Evolutionary conservation across 1,140 invertebrate genomes (phyloP).

Genomic region (Pogonomyrmex californicus): DNA sequence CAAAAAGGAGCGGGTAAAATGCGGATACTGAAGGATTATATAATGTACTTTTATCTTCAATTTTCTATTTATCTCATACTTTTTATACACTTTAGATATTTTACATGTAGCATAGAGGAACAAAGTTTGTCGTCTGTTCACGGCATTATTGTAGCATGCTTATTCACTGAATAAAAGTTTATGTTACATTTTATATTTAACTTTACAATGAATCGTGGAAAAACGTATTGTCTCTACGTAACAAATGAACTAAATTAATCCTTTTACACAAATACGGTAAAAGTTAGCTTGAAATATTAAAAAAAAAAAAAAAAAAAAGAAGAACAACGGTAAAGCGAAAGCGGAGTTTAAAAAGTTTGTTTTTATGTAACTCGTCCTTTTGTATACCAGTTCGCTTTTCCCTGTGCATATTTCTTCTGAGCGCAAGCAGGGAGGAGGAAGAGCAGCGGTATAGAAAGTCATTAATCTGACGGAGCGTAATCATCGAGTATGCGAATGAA

Average conservation of each 20-base stretch:
- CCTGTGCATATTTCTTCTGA: neutral
- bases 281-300: slow-evolving; percentile 10
- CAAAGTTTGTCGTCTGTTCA: neutral
- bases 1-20: slow-evolving; percentile 1
- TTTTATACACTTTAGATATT: slow-evolving; percentile 20
- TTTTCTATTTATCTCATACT: slow-evolving; percentile 20
- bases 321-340: neutral
- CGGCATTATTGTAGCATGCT: slow-evolving; percentile 13
- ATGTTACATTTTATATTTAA: slow-evolving; percentile 19
- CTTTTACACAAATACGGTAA: neutral
- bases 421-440: neutral
- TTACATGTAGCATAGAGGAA: neutral
- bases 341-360: neutral
- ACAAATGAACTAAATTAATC: neutral
- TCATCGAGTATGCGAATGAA: slow-evolving; percentile 56
- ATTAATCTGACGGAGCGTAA: slow-evolving; percentile 44
- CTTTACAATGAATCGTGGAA: slow-evolving; percentile 17
- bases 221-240: neutral
- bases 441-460: neutral
- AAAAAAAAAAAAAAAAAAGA: neutral
- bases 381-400: neutral
- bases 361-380: neutral
- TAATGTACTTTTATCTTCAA: neutral
- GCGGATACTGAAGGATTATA: neutral
- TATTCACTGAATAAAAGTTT: slow-evolving; percentile 23